Evolutionary conservation across 30 jellyfish, hydroid and myxozoan genomes (phyloP), one percentile per base, ranked within the genome.

Genomic region (Sanderia malayensis): DNA sequence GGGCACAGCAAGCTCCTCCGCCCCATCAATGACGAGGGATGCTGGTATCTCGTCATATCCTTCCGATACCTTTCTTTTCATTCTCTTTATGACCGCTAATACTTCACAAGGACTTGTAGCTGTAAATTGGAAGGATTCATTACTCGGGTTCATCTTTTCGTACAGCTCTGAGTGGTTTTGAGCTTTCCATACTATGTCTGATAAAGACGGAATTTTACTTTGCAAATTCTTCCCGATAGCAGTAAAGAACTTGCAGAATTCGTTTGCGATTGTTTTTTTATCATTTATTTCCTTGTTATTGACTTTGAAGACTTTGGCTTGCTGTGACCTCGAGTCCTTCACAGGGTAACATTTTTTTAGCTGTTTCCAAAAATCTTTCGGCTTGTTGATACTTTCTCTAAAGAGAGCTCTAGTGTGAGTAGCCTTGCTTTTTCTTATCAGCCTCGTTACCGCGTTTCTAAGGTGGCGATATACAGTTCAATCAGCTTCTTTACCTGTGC

Each of bases 151-250:
- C 69, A 74, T 0, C 19, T 74, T 0, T 65, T 73, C 64, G 20
- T 73, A 34, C 75, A 73, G 21, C 55, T 17, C 58, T 18, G 63
- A 63, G 58, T 55, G 58, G 85, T 74, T 77, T 19, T 58, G 86
- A 59, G 31, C 44, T 24, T 60, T 58, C 70, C 86, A 74, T 55
- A 74, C 44, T 67, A 58, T 58, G 41, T 59, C 58, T 2, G 77
- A 58, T 69, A 74, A 74, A 4, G 78, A 31, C 28, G 78, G 85
- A 53, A 73, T 73, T 58, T 76, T 55, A 20, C 34, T 58, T 58
- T 74, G 70, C 34, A 74, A 77, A 31, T 76, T 53, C 60, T 74
- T 74, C 33, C 86, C 86, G 60, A 74, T 59, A 74, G 58, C 60
- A 44, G 77, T 68, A 74, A 74, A 74, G 60, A 29, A 74, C 34